Percentiles rank a stretch among this genome's conserved stretches.
Conservation (phyloP, 2,113 vertebrate species). For the Delphinus delphis region DNA sequence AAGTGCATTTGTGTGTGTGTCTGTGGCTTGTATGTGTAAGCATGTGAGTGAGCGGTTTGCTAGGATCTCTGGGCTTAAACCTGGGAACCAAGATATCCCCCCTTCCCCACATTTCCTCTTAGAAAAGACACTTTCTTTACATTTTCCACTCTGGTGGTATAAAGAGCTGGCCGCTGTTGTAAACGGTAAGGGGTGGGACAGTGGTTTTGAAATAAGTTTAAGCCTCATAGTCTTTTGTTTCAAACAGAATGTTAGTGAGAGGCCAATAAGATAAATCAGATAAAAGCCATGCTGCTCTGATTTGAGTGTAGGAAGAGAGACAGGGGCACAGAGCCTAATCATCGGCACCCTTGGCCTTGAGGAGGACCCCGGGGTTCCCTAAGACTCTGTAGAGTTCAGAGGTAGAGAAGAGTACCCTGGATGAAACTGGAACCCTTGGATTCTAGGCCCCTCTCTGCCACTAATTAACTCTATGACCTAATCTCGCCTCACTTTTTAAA, state of each 20-base stretch:
- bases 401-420: background rate
- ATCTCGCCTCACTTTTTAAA: constrained; percentile 30
- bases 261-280: background rate
- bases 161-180: background rate
- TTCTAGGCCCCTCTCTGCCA: background rate
- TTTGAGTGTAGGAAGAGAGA: background rate
- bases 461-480: background rate
- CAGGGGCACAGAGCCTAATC: background rate
- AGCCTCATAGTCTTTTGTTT: constrained; percentile 4
- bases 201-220: constrained; percentile 7
- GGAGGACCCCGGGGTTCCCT: background rate
- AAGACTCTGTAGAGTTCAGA: background rate
- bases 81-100: background rate
- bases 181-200: background rate
- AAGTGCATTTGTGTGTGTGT: background rate
- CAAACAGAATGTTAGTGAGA: background rate
- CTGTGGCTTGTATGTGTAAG: background rate
- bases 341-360: background rate
- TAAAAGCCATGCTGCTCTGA: background rate
- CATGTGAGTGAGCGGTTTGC: background rate
- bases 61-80: background rate
- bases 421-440: background rate
- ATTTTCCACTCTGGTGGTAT: background rate
- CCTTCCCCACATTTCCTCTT: background rate
- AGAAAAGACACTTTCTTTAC: background rate